Conservation (phyloP, 2,888 invertebrate species). For the Phoronis australis region DNA sequence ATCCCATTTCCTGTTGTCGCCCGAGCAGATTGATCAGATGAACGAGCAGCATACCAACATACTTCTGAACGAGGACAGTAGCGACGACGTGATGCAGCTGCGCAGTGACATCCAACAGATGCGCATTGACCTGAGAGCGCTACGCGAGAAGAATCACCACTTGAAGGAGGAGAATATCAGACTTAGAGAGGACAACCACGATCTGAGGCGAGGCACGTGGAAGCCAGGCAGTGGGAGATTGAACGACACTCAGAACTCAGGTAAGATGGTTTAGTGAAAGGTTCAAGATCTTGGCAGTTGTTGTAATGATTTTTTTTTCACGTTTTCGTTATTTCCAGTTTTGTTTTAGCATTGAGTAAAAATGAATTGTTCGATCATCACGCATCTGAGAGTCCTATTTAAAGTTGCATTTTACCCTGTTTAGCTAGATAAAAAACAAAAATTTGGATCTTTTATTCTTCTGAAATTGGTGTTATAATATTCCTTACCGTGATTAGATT, state of each 20-base stretch:
- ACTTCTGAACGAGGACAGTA: neutral
- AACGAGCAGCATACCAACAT: constrained; percentile 13
- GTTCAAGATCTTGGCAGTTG: neutral
- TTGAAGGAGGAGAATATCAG: constrained; percentile 43
- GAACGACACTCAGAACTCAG: neutral
- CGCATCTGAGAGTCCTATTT: too few relatives aligned
- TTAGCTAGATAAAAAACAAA: too few relatives aligned
- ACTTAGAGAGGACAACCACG: constrained; percentile 26
- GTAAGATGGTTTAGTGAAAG: neutral
- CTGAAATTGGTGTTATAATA: too few relatives aligned
- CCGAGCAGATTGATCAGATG: constrained; percentile 19
- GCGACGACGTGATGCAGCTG: constrained; percentile 9
- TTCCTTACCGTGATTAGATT: too few relatives aligned
- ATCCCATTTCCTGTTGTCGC: too few relatives aligned
- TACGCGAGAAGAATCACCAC: constrained; percentile 38
- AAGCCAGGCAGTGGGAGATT: neutral
- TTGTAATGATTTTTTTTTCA: neutral
- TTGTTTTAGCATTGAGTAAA: too few relatives aligned
- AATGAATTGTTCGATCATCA: too few relatives aligned
- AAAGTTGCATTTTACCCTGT: too few relatives aligned
- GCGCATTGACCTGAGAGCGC: constrained; percentile 32
- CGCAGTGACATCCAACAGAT: constrained; percentile 36
- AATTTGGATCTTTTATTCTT: too few relatives aligned
- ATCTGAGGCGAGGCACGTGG: constrained; percentile 10
- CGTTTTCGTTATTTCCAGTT: too few relatives aligned